Conservation (phyloP, 1,140 invertebrate genomes). For the Piezodorus guildinii region DNA sequence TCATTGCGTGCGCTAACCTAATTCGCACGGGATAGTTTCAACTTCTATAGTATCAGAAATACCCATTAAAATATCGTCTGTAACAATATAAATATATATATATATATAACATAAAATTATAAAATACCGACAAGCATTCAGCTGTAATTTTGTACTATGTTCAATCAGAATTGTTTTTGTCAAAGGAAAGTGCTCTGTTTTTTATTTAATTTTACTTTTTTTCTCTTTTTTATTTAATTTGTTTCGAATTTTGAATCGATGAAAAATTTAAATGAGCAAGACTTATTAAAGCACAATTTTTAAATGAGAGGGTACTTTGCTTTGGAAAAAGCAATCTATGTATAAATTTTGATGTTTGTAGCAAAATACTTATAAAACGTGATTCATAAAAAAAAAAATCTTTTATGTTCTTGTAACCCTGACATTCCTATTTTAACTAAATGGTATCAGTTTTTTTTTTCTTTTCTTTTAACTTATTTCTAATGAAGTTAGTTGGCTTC, state of each 20-base stretch:
- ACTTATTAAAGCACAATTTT: constrained; percentile 1
- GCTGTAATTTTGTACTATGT: constrained; percentile 25
- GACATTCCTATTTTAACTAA: too few species aligned
- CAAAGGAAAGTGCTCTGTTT: constrained; percentile 18
- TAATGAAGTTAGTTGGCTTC: too few species aligned
- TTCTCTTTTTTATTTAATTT: neutral
- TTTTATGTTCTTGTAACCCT: too few species aligned
- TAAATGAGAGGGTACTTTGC: constrained; percentile 7
- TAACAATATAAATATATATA: constrained; percentile 3
- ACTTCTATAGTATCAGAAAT: neutral
- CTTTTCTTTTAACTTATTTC: too few species aligned
- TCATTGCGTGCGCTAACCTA: neutral
- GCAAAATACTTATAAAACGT: constrained; percentile 27
- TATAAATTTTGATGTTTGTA: constrained; percentile 26
- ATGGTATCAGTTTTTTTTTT: too few species aligned
- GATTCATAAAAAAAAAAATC: constrained; percentile 7
- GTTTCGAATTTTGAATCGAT: neutral
- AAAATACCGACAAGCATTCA: constrained; percentile 15
- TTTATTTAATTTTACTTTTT: constrained; percentile 17
- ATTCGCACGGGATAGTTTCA: neutral
- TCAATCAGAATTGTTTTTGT: constrained; percentile 16
- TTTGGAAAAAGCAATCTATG: constrained; percentile 14
- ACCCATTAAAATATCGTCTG: constrained; percentile 10
- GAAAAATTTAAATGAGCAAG: too few species aligned
- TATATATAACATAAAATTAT: constrained; percentile 16